Evolutionary conservation across 2,113 vertebrate genomes (phyloP).

Genomic region (Nestor notabilis): DNA sequence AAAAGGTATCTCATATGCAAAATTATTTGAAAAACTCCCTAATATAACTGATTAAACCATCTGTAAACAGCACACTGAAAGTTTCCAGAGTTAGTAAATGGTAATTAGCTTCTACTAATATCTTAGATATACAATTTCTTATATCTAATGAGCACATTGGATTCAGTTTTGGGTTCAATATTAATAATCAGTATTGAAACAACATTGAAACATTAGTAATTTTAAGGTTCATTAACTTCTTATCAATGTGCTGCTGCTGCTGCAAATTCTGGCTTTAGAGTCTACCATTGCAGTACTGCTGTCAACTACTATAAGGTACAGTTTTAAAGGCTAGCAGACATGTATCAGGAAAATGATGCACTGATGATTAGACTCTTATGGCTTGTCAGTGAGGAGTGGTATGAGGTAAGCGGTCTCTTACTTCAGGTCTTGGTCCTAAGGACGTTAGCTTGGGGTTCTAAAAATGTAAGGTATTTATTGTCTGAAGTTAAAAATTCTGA

Average conservation of each 20-base stretch:
- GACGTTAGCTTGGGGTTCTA: not conserved
- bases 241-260: not conserved
- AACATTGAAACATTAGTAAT: not conserved
- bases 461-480: not conserved
- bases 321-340: not conserved
- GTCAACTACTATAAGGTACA: not conserved
- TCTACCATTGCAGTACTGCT: not conserved
- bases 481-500: not conserved
- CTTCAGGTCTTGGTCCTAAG: not conserved
- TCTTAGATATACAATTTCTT: not conserved
- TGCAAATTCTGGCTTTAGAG: not conserved
- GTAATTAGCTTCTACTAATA: not conserved
- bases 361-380: not conserved
- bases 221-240: not conserved
- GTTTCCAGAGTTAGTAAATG: not conserved
- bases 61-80: not conserved
- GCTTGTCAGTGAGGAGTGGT: not conserved
- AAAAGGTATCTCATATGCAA: not conserved
- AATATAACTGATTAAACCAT: not conserved
- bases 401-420: not conserved
- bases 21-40: not conserved
- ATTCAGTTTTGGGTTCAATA: not conserved
- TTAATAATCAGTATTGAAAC: not conserved
- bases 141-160: not conserved
- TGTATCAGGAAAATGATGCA: not conserved